These are phyloP conservation scores for Enteromius unitaeniatus DNA, from an alignment of 2,797 vertebrate species.

Conservation along the genomic window DNA sequence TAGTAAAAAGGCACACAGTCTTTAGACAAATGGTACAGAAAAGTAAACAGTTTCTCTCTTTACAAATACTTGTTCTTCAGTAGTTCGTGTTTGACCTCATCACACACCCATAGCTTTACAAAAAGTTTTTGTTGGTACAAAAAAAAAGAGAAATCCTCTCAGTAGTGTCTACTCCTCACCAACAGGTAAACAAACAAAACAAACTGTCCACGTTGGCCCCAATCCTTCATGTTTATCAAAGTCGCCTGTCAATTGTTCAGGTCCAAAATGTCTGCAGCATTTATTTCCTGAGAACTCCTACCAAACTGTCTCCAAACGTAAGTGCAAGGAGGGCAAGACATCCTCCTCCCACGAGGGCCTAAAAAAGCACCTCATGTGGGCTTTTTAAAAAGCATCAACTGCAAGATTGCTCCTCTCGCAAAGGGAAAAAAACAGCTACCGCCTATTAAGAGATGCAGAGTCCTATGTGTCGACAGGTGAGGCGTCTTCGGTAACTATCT, in stretches of 20 bases:
- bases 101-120: conserved; percentile 73
- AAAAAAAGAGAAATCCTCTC: conserved; percentile 81
- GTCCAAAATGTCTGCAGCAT: conserved; percentile 83
- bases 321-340: conserved; percentile 80
- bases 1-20: conserved; percentile 99
- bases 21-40: conserved; percentile 92
- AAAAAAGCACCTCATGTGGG: conserved; percentile 75
- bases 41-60: conserved; percentile 87
- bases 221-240: conserved; percentile 75
- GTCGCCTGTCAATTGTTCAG: conserved; percentile 71
- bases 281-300: conserved; percentile 91
- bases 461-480: conserved; percentile 94
- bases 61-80: conserved; percentile 88
- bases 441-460: conserved; percentile 62
- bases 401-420: conserved; percentile 75
- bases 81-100: conserved; percentile 84
- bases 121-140: conserved; percentile 82
- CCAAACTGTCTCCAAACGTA: conserved; percentile 87
- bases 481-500: conserved; percentile 88
- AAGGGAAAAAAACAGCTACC: conserved; percentile 69
- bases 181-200: conserved; percentile 70
- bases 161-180: conserved; percentile 84
- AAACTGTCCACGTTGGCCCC: conserved; percentile 74
- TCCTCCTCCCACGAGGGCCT: conserved; percentile 75
- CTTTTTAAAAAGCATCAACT: conserved; percentile 80